Base-by-base conservation (phyloP, 2,888 invertebrate genomes). In the Athetis lepigone region DNA sequence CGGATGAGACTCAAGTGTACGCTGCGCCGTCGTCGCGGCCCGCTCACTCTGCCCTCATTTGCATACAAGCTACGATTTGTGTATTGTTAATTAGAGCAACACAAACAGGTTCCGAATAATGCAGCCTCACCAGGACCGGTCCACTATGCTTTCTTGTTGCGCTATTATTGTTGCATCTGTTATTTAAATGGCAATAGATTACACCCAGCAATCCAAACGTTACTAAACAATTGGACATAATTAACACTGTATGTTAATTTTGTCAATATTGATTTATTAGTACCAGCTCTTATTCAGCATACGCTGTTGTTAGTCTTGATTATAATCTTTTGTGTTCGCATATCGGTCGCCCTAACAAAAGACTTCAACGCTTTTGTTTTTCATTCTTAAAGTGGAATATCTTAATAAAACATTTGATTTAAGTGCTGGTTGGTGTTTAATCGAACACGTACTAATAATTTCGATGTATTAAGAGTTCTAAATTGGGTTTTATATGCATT, bases 1-100 rank as follows among this genome's bases (percentile, higher is more conserved):
- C 73, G 75, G 72, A 75, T 77, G 84, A 82, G 84, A 85, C 85
- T 83, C 81, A 75, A 72, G 77, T 70, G 75, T 74, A 72, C 66
- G 75, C 78, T 66, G 76, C 73, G 77, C 70, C 61, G 65, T 60
- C 67, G 66, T 68, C 73, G 71, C 66, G 77, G 78, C 74, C 77
- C 77, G 84, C 85, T 80, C 80, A 82, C 85, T 79, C 78, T 81
- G 81, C 75, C 76, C 87, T 92, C 92, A 93, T 94, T 93, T 93
- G 90, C 94, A 95, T 94, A 93, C 94, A 94, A 92, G 94, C 91
- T 93, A 90, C 94, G 94, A 95, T 94, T 94, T 94, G 94, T 94
- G 94, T 93, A 92, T 94, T 92, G 94, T 94, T 95, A 95, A 95
- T 95, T 94, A 94, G 94, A 94, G 92, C 92, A 93, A 89, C 87